These are phyloP conservation scores for Lutraria rhynchaena DNA, from an alignment of 1,140 invertebrate species.

Conservation along the genomic window DNA sequence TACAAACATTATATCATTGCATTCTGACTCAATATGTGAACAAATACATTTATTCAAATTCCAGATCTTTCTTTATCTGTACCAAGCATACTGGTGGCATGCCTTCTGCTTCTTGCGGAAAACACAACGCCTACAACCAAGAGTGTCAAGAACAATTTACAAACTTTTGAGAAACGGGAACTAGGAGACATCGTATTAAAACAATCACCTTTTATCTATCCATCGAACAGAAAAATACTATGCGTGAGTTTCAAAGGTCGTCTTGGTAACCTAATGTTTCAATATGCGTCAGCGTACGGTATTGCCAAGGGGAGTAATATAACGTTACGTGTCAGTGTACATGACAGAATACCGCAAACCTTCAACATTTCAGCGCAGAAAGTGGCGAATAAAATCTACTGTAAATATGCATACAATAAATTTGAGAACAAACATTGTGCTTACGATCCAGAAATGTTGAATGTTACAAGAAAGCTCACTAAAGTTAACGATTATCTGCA, in stretches of 20 bases:
- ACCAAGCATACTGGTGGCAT: too few species aligned
- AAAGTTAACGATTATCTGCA: conserved; percentile 67
- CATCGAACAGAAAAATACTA: neutral
- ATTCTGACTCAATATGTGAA: too few species aligned
- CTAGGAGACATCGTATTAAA: too few species aligned
- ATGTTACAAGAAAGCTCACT: conserved; percentile 40
- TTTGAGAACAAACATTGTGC: conserved; percentile 57
- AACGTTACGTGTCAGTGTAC: conserved; percentile 49
- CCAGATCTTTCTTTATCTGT: too few species aligned
- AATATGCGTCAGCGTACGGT: conserved; percentile 67
- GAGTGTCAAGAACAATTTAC: too few species aligned
- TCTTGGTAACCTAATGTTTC: conserved; percentile 73
- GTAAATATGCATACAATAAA: neutral
- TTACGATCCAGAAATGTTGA: conserved; percentile 57
- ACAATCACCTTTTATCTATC: too few species aligned
- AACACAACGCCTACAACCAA: too few species aligned
- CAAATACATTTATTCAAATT: too few species aligned
- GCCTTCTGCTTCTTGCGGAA: too few species aligned
- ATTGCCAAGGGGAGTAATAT: conserved; percentile 60
- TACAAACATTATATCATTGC: too few species aligned
- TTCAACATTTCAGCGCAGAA: conserved; percentile 50
- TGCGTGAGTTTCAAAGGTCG: conserved; percentile 64
- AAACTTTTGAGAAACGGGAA: too few species aligned
- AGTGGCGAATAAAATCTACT: neutral
- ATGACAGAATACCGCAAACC: conserved; percentile 22